These are phyloP conservation scores for Drosophila albomicans DNA, from an alignment of 1,140 invertebrate species.

Conservation along the genomic window DNA sequence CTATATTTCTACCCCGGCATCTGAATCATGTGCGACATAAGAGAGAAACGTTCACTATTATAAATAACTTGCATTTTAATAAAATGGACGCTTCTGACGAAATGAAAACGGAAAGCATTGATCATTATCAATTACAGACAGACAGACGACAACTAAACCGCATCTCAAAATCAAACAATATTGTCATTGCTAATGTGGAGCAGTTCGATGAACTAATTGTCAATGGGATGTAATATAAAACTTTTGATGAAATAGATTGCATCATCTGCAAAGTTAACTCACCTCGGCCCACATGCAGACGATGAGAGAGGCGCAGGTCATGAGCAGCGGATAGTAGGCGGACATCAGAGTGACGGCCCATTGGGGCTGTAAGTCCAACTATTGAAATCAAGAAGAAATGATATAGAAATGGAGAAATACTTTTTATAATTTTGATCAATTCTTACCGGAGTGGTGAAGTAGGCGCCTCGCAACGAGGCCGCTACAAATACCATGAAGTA, in stretches of 20 bases:
- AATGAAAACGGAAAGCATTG: too few species aligned
- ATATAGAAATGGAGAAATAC: too few species aligned
- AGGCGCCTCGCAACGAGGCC: slow-evolving; percentile 93
- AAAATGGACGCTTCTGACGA: too few species aligned
- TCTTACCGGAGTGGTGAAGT: slow-evolving; percentile 94
- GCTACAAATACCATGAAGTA: slow-evolving; percentile 96
- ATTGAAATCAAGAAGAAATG: slow-evolving; percentile 23
- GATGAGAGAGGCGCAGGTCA: slow-evolving; percentile 95
- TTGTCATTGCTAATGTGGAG: neutral
- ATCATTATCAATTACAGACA: too few species aligned
- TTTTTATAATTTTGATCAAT: neutral
- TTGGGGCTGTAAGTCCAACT: slow-evolving; percentile 91
- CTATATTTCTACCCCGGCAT: neutral
- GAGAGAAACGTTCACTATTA: too few species aligned
- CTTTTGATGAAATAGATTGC: neutral
- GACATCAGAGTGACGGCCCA: slow-evolving; percentile 94
- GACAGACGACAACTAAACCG: neutral
- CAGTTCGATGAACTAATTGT: neutral
- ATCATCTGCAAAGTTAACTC: slow-evolving; percentile 76
- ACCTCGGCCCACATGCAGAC: slow-evolving; percentile 98
- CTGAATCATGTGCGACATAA: too few species aligned
- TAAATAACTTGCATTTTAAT: too few species aligned
- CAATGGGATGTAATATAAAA: neutral
- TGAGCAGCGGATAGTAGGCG: slow-evolving; percentile 95
- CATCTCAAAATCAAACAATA: neutral